Evolutionary conservation across 2,113 vertebrate species (phyloP).

Genomic region (Asarcornis scutulata): DNA sequence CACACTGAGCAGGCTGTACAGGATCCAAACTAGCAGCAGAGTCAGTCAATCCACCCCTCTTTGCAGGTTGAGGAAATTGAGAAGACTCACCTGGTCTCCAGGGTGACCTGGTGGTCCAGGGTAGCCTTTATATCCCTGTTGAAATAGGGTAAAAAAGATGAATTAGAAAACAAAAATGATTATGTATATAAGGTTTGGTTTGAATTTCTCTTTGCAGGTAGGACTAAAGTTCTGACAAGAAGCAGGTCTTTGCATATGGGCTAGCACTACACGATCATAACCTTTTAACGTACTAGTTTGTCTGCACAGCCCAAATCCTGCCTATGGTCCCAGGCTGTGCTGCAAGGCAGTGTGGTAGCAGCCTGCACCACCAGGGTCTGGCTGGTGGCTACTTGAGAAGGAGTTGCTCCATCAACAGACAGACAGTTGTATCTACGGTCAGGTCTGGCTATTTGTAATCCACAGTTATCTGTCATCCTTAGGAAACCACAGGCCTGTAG

Average conservation of each 20-base stretch:
- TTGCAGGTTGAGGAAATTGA: background rate
- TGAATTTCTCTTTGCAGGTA: background rate
- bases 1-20: background rate
- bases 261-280: background rate
- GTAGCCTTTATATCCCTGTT: conserved; percentile 91
- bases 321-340: accelerated
- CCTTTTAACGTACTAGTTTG: background rate
- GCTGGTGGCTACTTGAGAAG: background rate
- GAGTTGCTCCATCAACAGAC: background rate
- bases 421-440: background rate
- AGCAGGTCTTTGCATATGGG: background rate
- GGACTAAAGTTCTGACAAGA: background rate
- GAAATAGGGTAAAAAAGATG: conserved; percentile 22
- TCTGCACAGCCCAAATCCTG: background rate
- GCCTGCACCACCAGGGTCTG: background rate
- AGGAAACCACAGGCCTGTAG: background rate
- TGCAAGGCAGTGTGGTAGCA: accelerated
- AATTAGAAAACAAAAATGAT: background rate
- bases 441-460: background rate
- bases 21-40: background rate
- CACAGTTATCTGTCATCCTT: background rate
- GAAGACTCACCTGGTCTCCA: conserved; percentile 90
- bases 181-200: background rate
- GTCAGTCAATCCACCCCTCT: background rate
- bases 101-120: conserved; percentile 92